Base-by-base conservation (phyloP, 2,888 invertebrate species). In the Mylabris sibirica region DNA sequence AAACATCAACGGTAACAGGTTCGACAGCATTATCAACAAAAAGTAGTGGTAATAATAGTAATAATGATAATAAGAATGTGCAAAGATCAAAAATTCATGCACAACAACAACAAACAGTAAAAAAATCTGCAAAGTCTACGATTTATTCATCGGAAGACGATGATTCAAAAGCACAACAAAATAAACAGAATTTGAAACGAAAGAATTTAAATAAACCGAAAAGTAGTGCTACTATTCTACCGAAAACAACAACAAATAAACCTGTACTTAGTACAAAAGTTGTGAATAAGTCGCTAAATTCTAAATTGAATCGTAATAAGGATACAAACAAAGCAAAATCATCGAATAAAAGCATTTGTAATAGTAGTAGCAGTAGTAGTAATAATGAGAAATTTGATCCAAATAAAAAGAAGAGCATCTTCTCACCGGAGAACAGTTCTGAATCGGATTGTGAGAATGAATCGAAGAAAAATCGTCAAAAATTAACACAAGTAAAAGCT, bases 361-460 rank as follows among this genome's bases (percentile, higher is more conserved):
- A 30, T 12, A 14, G 44, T 44, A 6, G 44, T 17, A 3, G 49
- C 11, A 20, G 49, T 49, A 49, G 49, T 49, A 49, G 49, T 49
- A 49, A 60, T 57, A 26, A 14, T 59, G 26, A 65, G 69, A 63
- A 79, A 65, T 68, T 69, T 11, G 83, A 82, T 73, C 72, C 77
- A 49, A 83, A 79, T 59, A 92, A 92, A 79, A 92, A 91, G 82
- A 93, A 92, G 81, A 93, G 93, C 79, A 94, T 94, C 78, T 94
- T 94, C 79, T 94, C 94, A 65, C 93, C 94, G 0, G 93, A 93
- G 75, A 93, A 93, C 74, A 90, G 90, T 73, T 90, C 90, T n/a
- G 90, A 90, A 59, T 90, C 90, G 77, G 90, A 90, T 49, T 49
- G 49, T 49, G 49, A 9, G 20, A 20, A 9, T 73, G 87, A 88